Percentiles rank a stretch among this genome's conserved stretches.
Evolutionary conservation across 2,797 vertebrate species (phyloP).

Genomic region (Huso huso): DNA sequence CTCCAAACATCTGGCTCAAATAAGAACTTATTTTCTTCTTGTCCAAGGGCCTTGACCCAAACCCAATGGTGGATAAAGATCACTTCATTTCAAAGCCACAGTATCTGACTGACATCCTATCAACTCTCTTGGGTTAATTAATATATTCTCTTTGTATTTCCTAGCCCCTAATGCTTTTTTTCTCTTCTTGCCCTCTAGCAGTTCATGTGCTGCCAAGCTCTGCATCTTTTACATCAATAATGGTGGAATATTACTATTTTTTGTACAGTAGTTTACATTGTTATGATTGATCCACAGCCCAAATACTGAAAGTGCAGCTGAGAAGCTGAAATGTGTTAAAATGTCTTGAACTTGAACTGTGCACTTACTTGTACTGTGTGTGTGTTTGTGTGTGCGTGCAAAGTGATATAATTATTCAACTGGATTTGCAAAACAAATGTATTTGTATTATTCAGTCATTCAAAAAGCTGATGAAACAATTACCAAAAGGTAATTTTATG

Average conservation of each 20-base stretch:
- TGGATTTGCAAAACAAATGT: neutral
- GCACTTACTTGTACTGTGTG: too few relatives aligned
- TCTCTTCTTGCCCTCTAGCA: constrained; percentile 6
- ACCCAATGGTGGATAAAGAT: constrained; percentile 60
- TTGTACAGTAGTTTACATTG: too few relatives aligned
- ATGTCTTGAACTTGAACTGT: too few relatives aligned
- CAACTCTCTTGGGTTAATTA: constrained; percentile 73
- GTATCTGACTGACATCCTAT: constrained; percentile 48
- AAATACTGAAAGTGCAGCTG: too few relatives aligned
- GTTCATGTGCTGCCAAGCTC: neutral
- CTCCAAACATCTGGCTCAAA: constrained; percentile 85
- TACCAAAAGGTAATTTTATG: too few relatives aligned
- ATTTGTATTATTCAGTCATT: too few relatives aligned
- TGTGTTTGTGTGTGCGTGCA: too few relatives aligned
- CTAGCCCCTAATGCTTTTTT: constrained; percentile 21
- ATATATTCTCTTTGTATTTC: constrained; percentile 64
- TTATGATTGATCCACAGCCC: too few relatives aligned
- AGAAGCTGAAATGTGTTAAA: too few relatives aligned
- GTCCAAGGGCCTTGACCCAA: constrained; percentile 66
- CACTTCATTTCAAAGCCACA: constrained; percentile 58
- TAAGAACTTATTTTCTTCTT: constrained; percentile 53
- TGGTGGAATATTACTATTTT: neutral
- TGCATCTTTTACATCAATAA: neutral
- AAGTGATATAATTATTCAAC: neutral
- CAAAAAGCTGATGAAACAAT: too few relatives aligned